Conservation (phyloP, 1,140 invertebrate species). For the Dendrolimus kikuchii region DNA sequence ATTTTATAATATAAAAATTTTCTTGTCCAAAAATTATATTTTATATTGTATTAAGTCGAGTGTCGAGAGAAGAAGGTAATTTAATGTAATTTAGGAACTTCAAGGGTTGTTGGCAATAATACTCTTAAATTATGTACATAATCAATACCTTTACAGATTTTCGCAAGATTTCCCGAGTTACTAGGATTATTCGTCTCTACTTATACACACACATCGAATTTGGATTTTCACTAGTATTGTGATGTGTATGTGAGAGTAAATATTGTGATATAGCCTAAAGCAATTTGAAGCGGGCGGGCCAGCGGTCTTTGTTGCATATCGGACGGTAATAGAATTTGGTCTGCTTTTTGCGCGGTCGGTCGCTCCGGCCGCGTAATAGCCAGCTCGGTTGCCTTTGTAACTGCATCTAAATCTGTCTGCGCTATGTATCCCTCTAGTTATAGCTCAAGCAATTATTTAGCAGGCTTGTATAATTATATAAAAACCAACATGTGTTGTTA, state of each 20-base stretch:
- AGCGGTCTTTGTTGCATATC: slow-evolving; percentile 70
- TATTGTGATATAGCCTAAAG: slow-evolving; percentile 66
- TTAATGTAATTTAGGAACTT: no score
- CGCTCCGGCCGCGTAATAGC: slow-evolving; percentile 49
- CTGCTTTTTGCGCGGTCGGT: slow-evolving; percentile 63
- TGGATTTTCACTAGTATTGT: slow-evolving; percentile 54
- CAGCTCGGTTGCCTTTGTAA: slow-evolving; percentile 64
- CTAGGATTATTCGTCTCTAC: no score
- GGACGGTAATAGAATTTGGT: slow-evolving; percentile 69
- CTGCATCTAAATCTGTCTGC: slow-evolving; percentile 58
- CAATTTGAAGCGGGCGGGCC: slow-evolving; percentile 62
- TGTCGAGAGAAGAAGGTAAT: no score
- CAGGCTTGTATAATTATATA: neutral
- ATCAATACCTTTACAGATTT: no score
- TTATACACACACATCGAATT: slow-evolving; percentile 50
- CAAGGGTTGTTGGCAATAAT: no score
- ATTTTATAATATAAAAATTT: no score
- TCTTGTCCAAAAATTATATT: no score
- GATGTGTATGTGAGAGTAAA: slow-evolving; percentile 50
- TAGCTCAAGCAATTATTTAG: slow-evolving; percentile 30
- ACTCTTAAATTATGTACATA: no score
- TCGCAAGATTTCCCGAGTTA: no score
- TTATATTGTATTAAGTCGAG: no score
- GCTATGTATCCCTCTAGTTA: slow-evolving; percentile 38
- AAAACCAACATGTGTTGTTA: no score